Percentiles rank a stretch among this genome's conserved stretches.
These are phyloP conservation scores for Phengaris alcon DNA, from an alignment of 2,888 invertebrate species.

Conservation along the genomic window DNA sequence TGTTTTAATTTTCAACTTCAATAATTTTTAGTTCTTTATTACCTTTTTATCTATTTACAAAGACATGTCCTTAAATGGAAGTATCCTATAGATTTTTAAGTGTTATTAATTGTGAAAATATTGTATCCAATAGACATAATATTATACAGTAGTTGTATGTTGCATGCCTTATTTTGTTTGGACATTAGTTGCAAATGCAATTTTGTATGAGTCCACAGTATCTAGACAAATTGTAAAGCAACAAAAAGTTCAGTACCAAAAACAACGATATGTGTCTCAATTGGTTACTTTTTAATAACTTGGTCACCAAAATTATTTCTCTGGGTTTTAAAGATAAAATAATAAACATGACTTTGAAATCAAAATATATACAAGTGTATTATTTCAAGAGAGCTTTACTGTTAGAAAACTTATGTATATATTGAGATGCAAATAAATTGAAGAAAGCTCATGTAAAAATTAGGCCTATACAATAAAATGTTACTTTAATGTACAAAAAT, in stretches of 20 bases:
- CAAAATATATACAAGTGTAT: constrained; percentile 13
- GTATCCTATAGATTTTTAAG: constrained; percentile 26
- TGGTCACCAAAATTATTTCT: constrained; percentile 4
- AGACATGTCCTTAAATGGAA: constrained; percentile 22
- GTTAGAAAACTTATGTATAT: constrained; percentile 21
- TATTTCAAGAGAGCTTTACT: constrained; percentile 16
- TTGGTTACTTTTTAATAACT: neutral
- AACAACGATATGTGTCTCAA: neutral
- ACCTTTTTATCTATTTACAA: constrained; percentile 28
- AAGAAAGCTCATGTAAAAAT: constrained; percentile 27
- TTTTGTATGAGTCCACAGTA: neutral
- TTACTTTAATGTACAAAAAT: constrained; percentile 20
- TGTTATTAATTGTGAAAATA: constrained; percentile 25
- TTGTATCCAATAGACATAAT: neutral
- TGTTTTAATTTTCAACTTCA: constrained; percentile 26
- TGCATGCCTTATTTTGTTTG: constrained; percentile 5
- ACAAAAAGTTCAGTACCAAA: neutral
- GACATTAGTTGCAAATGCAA: constrained; percentile 1
- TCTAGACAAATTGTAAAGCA: neutral
- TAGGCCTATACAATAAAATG: constrained; percentile 25
- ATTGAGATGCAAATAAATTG: constrained; percentile 19
- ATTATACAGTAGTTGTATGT: neutral
- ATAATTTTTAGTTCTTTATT: constrained; percentile 13
- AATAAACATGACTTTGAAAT: neutral
- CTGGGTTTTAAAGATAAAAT: neutral